phyloP scores from a whole-genome alignment of 2,797 vertebrate species.

The Remorina albescens region DNA sequence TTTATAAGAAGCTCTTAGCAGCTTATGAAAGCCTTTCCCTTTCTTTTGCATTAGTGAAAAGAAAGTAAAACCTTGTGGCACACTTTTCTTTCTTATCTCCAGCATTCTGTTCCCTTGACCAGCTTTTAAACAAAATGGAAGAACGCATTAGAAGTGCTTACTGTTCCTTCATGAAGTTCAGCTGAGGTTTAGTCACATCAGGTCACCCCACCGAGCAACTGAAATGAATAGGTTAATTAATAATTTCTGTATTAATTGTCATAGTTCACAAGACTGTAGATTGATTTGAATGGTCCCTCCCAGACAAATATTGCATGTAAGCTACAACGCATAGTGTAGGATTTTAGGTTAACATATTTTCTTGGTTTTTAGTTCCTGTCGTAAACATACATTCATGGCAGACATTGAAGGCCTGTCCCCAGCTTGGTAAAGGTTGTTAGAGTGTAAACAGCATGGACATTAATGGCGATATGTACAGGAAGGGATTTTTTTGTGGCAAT shows the following conservation, averaged over 20 bases:
- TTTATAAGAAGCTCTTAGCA: conserved; percentile 65
- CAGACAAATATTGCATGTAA: neutral
- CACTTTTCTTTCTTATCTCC: conserved; percentile 51
- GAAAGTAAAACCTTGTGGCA: conserved; percentile 58
- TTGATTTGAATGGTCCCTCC: conserved; percentile 10
- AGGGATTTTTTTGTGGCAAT: neutral
- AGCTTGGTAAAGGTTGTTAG: neutral
- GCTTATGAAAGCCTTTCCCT: conserved; percentile 65
- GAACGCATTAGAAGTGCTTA: conserved; percentile 9
- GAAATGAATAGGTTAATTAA: conserved; percentile 4
- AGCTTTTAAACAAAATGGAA: conserved; percentile 44
- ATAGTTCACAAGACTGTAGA: conserved; percentile 26
- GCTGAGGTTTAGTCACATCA: conserved; percentile 11
- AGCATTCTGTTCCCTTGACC: conserved; percentile 39
- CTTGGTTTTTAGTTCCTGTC: neutral
- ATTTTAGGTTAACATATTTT: neutral
- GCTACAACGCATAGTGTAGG: neutral
- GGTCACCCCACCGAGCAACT: neutral
- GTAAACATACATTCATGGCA: neutral
- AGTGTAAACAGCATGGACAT: conserved; percentile 2
- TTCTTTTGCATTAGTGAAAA: conserved; percentile 64
- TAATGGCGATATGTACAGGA: neutral
- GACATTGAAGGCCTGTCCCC: neutral
- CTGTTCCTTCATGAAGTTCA: conserved; percentile 15
- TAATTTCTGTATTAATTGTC: conserved; percentile 8